A percentile compares a stretch with the other conserved stretches of the same genome.
Conservation (phyloP, 1,140 invertebrate genomes). For the Adelges cooleyi region DNA sequence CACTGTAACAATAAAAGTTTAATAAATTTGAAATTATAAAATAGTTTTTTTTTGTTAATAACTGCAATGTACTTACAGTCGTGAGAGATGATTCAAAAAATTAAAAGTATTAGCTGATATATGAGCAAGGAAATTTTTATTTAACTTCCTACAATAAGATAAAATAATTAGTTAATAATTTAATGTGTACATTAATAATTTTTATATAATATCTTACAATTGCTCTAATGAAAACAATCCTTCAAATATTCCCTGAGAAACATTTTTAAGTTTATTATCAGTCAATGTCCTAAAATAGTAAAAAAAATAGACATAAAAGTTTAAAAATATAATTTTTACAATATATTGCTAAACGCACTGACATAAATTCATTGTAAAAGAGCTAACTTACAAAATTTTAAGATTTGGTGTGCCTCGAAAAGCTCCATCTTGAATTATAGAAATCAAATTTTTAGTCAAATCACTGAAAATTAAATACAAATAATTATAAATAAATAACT, state of each 20-base stretch:
- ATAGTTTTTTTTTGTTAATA: too few relatives aligned
- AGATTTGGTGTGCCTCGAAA: conserved; percentile 30
- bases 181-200: background rate
- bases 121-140: conserved; percentile 54
- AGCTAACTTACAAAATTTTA: conserved; percentile 33
- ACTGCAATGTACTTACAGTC: conserved; percentile 39
- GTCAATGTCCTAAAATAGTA: conserved; percentile 33
- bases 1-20: conserved; percentile 43
- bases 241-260: conserved; percentile 31
- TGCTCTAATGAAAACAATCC: conserved; percentile 30
- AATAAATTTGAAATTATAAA: conserved; percentile 9
- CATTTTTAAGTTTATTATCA: conserved; percentile 32
- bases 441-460: conserved; percentile 32
- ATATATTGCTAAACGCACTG: too few relatives aligned
- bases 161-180: conserved; percentile 1
- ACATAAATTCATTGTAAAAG: too few relatives aligned
- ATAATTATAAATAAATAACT: too few relatives aligned
- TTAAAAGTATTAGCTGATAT: conserved; percentile 56
- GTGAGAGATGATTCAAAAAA: conserved; percentile 39
- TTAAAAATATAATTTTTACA: too few relatives aligned
- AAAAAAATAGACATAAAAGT: too few relatives aligned
- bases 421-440: conserved; percentile 33
- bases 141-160: conserved; percentile 40
- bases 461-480: conserved; percentile 30
- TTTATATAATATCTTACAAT: background rate